phyloP scores from a whole-genome alignment of 2,888 invertebrate species.

The Lepetodrilus schrolli region DNA sequence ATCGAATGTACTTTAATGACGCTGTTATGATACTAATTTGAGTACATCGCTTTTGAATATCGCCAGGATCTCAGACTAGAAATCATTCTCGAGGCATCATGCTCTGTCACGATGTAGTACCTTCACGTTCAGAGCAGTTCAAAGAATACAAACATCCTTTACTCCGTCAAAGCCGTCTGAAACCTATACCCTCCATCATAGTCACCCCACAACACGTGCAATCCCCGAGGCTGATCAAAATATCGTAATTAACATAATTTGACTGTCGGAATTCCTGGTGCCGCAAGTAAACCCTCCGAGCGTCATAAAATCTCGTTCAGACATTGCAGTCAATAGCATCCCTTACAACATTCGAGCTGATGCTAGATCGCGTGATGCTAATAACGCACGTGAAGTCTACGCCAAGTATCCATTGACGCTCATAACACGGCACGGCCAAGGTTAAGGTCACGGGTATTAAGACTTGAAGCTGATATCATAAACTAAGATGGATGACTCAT shows the following conservation, averaged over 20 bases:
- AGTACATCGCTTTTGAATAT: too few species aligned
- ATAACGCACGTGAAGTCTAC: neutral
- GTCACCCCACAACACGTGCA: neutral
- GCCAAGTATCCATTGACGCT: too few species aligned
- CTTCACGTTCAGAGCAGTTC: too few species aligned
- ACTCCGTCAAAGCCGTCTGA: neutral
- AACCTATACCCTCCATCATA: neutral
- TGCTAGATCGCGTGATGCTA: neutral
- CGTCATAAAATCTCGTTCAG: neutral
- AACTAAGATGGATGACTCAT: neutral
- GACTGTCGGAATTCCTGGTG: neutral
- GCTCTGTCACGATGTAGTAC: too few species aligned
- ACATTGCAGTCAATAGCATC: neutral
- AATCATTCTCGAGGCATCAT: too few species aligned
- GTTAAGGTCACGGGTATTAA: conserved; percentile 10
- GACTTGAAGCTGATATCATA: conserved; percentile 17
- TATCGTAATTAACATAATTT: conserved; percentile 22
- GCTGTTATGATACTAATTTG: too few species aligned
- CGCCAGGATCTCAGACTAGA: too few species aligned
- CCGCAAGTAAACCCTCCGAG: neutral
- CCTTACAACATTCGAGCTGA: neutral
- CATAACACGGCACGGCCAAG: neutral
- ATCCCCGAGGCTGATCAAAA: neutral
- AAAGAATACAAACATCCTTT: neutral
- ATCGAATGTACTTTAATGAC: too few species aligned